phyloP scores from a whole-genome alignment of 2,113 vertebrate genomes.

The Callaeas wilsoni region DNA sequence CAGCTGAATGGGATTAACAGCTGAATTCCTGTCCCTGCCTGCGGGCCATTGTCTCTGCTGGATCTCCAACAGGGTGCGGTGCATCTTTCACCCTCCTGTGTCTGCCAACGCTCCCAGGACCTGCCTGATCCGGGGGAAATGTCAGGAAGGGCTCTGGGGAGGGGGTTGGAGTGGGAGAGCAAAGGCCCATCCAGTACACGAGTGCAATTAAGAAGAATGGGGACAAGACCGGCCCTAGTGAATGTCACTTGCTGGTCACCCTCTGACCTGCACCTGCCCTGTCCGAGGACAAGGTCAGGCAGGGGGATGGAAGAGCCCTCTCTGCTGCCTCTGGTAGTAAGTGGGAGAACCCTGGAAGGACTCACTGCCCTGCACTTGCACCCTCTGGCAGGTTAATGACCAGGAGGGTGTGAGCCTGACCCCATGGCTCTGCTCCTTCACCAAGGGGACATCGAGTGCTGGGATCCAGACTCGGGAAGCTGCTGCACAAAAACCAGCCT shows the following conservation, averaged over 20 bases:
- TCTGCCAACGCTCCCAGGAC: neutral
- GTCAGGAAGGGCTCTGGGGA: neutral
- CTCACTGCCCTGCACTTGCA: neutral
- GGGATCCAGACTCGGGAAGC: neutral
- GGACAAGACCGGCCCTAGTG: neutral
- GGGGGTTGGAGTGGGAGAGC: rapidly evolving
- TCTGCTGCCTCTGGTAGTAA: rapidly evolving
- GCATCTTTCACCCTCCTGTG: neutral
- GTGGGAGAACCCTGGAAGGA: neutral
- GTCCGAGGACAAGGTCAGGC: rapidly evolving
- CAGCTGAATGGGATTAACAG: neutral
- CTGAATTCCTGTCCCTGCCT: neutral
- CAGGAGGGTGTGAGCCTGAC: neutral
- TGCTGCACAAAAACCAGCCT: neutral
- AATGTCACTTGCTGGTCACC: neutral
- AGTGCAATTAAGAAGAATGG: neutral
- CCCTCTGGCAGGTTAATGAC: neutral
- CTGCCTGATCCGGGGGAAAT: neutral
- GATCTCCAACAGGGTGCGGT: neutral
- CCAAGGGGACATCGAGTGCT: rapidly evolving
- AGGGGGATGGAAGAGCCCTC: neutral
- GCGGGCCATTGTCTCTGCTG: neutral
- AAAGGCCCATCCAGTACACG: neutral
- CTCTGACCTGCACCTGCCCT: neutral
- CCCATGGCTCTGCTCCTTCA: neutral